A percentile compares a stretch with the other conserved stretches of the same genome.
Conservation (phyloP, 2,113 vertebrate genomes). For the Synodontis membranacea region DNA sequence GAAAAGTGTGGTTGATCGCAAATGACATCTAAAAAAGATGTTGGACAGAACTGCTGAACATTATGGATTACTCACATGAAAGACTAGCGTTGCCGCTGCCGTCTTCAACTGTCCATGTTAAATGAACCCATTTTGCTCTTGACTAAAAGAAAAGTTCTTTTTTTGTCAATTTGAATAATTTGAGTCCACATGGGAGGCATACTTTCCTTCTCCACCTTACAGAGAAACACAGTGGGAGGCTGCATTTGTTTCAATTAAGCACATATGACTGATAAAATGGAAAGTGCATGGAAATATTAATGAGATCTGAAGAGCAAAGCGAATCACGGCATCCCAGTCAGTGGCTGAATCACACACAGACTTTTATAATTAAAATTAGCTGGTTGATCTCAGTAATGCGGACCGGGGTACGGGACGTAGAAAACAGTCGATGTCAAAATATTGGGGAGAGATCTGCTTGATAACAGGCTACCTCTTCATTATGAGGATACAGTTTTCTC, state of each 20-base stretch:
- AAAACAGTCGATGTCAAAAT: conserved; percentile 35
- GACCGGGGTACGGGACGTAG: conserved; percentile 7
- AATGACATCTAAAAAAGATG: conserved; percentile 9
- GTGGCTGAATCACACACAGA: conserved; percentile 47
- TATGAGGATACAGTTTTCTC: background rate
- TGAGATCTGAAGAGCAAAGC: conserved; percentile 29
- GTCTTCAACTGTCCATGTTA: conserved; percentile 22
- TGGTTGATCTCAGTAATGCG: conserved; percentile 44
- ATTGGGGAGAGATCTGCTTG: conserved; percentile 1
- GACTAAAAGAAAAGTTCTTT: conserved; percentile 29
- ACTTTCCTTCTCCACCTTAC: conserved; percentile 2
- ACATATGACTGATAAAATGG: conserved; percentile 27
- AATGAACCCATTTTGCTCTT: conserved; percentile 12
- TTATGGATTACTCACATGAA: conserved; percentile 2
- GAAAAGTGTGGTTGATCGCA: background rate
- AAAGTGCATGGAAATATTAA: conserved; percentile 45
- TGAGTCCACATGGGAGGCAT: conserved; percentile 28
- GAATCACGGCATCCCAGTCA: conserved; percentile 47
- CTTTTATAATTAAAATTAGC: conserved; percentile 62
- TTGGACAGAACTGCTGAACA: conserved; percentile 1
- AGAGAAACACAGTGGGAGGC: conserved; percentile 1
- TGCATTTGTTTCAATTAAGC: conserved; percentile 45
- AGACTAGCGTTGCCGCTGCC: background rate
- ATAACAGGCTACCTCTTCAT: conserved; percentile 25
- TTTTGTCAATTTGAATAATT: conserved; percentile 43